phyloP scores from a whole-genome alignment of 2,113 vertebrate genomes.

The Prinia subflava region DNA sequence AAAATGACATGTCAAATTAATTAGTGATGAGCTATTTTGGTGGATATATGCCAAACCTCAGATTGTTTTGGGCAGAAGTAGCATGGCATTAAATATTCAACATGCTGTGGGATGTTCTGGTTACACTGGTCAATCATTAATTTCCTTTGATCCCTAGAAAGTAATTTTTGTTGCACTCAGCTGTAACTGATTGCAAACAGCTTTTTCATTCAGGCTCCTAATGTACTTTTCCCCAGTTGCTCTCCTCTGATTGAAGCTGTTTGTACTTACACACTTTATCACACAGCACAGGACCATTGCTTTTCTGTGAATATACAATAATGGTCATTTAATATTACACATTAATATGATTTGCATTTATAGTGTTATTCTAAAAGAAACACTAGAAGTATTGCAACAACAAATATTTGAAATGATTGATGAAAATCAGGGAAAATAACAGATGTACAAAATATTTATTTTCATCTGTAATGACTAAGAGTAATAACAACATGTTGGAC shows the following conservation, averaged over 20 bases:
- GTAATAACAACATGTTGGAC: background rate
- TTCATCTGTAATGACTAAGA: background rate
- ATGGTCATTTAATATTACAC: conserved; percentile 14
- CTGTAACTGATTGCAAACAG: conserved; percentile 69
- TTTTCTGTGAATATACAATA: background rate
- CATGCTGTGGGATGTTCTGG: conserved; percentile 56
- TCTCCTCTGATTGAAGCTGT: conserved; percentile 45
- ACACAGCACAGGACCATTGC: background rate
- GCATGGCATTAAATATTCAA: conserved; percentile 71
- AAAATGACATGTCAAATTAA: conserved; percentile 72
- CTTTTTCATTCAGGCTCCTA: conserved; percentile 41
- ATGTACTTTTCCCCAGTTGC: conserved; percentile 60
- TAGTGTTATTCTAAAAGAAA: background rate
- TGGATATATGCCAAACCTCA: conserved; percentile 56
- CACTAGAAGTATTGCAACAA: background rate
- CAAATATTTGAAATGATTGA: background rate
- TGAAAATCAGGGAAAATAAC: background rate
- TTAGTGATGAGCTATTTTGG: conserved; percentile 64
- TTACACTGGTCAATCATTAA: conserved; percentile 69
- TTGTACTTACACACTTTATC: conserved; percentile 30
- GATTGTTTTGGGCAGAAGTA: conserved; percentile 62
- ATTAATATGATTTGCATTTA: conserved; percentile 33
- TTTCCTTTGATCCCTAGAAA: conserved; percentile 74
- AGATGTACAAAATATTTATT: background rate
- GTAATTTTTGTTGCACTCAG: conserved; percentile 72